Evolutionary conservation across 2,888 invertebrate genomes (phyloP), one percentile per base, ranked within the genome.

Genomic region (Xiphydria camelus): DNA sequence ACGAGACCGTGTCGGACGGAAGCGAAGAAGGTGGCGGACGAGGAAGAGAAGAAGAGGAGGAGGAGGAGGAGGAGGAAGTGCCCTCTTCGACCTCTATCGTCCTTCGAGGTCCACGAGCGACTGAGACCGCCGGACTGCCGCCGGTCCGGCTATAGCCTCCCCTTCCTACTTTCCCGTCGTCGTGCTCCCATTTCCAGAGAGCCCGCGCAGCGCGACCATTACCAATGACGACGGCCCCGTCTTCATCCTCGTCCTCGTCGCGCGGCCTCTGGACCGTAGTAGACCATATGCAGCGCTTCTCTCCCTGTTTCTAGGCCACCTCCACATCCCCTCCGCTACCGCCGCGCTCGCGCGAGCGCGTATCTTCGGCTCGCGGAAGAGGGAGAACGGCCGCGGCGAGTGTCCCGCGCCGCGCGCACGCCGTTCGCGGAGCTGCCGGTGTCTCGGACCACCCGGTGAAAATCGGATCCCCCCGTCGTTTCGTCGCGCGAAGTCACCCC

Each of bases 61-160:
- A 44, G 48, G 47, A 52, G 51, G 44, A 51, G 49, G 55, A 66
- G 60, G 59, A 63, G 60, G 61, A 61, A 64, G 58, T 64, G 61
- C 59, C 68, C 68, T 70, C 70, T 68, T 69, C 72, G 68, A 73
- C 73, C 72, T 73, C 73, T 73, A 64, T 67, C 73, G 73, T 74
- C 73, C 73, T 73, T 73, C 71, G 73, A 73, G 72, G 70, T 72
- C 67, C 70, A 72, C 73, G 72, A 73, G 68, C 73, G 69, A 74
- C 73, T 74, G 73, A 72, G 66, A 61, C 64, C 66, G 66, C 57
- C 63, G 61, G 64, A 63, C 64, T 62, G 58, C 57, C 66, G 68
- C 61, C 65, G 63, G 64, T 67, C 66, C 57, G 68, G 68, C 73
- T 72, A 73, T 66, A 68, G 61, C 64, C 67, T 64, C 66, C 67